These are phyloP conservation scores for Melanchra persicariae DNA, from an alignment of 2,888 invertebrate species.

Conservation along the genomic window DNA sequence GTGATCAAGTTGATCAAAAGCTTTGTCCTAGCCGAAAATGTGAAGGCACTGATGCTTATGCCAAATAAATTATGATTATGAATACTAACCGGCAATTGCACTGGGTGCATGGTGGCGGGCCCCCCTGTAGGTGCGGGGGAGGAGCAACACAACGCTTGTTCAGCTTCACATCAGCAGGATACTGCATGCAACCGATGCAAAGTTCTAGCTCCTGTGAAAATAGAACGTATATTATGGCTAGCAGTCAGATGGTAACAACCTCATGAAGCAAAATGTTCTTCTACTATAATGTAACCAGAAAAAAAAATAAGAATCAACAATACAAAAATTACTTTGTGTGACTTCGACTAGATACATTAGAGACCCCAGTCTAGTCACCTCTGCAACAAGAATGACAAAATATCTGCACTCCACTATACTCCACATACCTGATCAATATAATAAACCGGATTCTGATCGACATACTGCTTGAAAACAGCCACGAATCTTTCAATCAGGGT, in stretches of 20 bases:
- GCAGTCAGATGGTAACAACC: not conserved
- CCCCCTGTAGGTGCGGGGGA: slow-evolving; percentile 81
- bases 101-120: slow-evolving; percentile 81
- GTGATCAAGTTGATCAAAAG: slow-evolving; percentile 9
- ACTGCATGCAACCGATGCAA: slow-evolving; percentile 97
- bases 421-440: slow-evolving; percentile 88
- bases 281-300: not conserved
- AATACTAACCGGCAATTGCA: slow-evolving; percentile 82
- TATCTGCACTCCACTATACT: not conserved
- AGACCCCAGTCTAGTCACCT: too few species aligned
- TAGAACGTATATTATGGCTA: not conserved
- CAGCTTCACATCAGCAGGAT: slow-evolving; percentile 94
- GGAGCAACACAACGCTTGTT: slow-evolving; percentile 92
- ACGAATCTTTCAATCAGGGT: slow-evolving; percentile 96
- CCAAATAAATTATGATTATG: not conserved
- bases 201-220: slow-evolving; percentile 92
- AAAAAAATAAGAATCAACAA: not conserved
- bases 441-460: slow-evolving; percentile 93
- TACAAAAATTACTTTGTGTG: not conserved
- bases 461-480: slow-evolving; percentile 94
- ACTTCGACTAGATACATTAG: not conserved
- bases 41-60: not conserved
- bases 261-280: not conserved
- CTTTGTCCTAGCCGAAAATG: not conserved
- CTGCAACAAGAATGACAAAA: not conserved